Base-by-base conservation (phyloP, 1,140 invertebrate genomes). In the Drosophila ambigua region DNA sequence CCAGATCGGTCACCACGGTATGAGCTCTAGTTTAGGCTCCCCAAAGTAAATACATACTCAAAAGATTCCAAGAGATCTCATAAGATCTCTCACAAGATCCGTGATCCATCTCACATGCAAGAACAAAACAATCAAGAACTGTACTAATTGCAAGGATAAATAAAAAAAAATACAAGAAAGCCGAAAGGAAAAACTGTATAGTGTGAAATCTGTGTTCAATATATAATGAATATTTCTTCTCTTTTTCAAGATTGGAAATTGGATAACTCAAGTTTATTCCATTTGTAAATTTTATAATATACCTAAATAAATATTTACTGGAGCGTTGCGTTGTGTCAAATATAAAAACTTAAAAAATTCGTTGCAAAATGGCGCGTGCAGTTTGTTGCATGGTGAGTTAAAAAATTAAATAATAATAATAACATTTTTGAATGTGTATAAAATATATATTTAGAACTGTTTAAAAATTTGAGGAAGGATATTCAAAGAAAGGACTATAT, bases 1-100 rank as follows among this genome's bases (percentile, higher is more conserved):
- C 83, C 87, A 91, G 79, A 91, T 91, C 90, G 90, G 90, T 91
- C 90, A 76, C 66, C 81, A 91, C 90, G 90, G 90, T 91, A 91
- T 90, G 90, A 87, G 88, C 90, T 91, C 85, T 80, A 91, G 81
- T 84, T 75, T 84, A 89, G 76, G 89, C 79, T 90, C 82, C 65
- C 69, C 71, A 73, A 89, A 76, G 72, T 73, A 84, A 77, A 69
- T 60, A 75, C 67, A 74, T 66, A 66, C 54, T 41, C 45, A 60
- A 75, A 23, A 35, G 31, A 46, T 7, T 20, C 57, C 39, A 57
- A 57, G 66, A 58, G 66, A 69, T 69, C 66, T 16, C 20, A 41
- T 20, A 20, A 20, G 20, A 64, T n/a, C 39, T 63, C 51, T n/a
- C 26, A 59, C 54, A 31, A 60, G 35, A 58, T 28, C 23, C 41